phyloP scores from a whole-genome alignment of 2,888 invertebrate genomes.

The Drosophila neotestacea region DNA sequence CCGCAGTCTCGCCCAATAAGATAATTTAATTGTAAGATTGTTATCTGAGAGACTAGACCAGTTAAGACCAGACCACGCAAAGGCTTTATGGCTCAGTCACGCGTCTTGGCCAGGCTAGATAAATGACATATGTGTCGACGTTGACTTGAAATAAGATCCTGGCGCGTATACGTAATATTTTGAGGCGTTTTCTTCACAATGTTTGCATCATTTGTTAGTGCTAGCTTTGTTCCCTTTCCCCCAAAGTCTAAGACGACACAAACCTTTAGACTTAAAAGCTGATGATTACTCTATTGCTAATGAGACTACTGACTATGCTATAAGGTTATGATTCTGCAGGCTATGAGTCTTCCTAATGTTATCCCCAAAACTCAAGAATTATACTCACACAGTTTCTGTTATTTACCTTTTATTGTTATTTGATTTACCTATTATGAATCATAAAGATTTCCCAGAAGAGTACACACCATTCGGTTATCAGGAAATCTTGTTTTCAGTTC shows the following conservation, averaged over 20 bases:
- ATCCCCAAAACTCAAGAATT: too few species aligned
- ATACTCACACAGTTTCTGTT: too few species aligned
- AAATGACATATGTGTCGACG: constrained; percentile 64
- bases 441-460: background rate
- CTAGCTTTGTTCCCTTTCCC: background rate
- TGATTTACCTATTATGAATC: background rate
- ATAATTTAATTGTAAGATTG: constrained; percentile 64
- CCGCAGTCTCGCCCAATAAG: constrained; percentile 34
- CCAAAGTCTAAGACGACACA: background rate
- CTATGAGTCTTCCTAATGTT: too few species aligned
- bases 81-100: constrained; percentile 5
- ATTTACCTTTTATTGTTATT: background rate
- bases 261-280: constrained; percentile 42
- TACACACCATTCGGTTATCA: constrained; percentile 3
- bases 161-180: constrained; percentile 53
- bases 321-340: too few species aligned
- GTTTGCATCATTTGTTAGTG: constrained; percentile 66
- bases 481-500: background rate
- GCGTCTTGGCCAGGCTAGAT: constrained; percentile 41
- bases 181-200: constrained; percentile 37
- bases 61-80: background rate
- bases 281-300: constrained; percentile 7
- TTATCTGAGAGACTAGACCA: constrained; percentile 1
- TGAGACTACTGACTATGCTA: background rate
- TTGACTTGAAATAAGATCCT: constrained; percentile 10